Evolutionary conservation across 2,888 invertebrate species (phyloP), one percentile per base, ranked within the genome.

Genomic region (Dichetophora obliterata): DNA sequence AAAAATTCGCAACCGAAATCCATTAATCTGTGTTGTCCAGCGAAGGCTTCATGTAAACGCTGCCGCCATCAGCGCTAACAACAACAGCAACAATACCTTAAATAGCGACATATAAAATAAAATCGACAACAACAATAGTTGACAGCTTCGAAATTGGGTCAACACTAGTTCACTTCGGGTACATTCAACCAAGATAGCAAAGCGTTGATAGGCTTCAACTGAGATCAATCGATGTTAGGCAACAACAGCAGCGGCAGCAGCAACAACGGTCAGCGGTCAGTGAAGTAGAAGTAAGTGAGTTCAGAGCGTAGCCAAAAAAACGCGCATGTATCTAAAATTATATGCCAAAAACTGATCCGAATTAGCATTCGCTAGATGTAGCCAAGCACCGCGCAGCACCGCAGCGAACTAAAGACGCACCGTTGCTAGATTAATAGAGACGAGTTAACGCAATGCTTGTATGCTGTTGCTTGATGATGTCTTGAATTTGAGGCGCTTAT

Each of bases 351-450:
- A 43, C 70, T 24, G 27, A 3, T 27, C 27, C 50, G 8, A 63
- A 61, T 73, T 73, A 73, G 72, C 61, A 73, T 73, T 73, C 63
- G 63, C 24, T 24, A 37, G 59, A 71, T 71, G 59, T 24, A 71
- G 59, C 6, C n/a, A 22, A 24, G 22, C 68, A 37, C 16, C 19
- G 16, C 57, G 22, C 57, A 57, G 22, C 57, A 57, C 57, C 16
- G 16, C n/a, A 43, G 43, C 14, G 43, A 11, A 14, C 43, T 43
- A 43, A 43, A 11, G 11, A 43, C 43, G 43, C 43, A 43, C 43
- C 43, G 43, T 43, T 43, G 43, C 11, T 43, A 14, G 43, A 43
- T 43, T 14, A 43, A 43, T 43, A 43, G 14, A 43, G 43, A 43
- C 43, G 43, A 43, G 43, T 43, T 43, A 43, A 43, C 43, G 43